These are phyloP conservation scores for Ornithoptera alexandrae DNA, from an alignment of 2,888 invertebrate genomes.

Conservation along the genomic window DNA sequence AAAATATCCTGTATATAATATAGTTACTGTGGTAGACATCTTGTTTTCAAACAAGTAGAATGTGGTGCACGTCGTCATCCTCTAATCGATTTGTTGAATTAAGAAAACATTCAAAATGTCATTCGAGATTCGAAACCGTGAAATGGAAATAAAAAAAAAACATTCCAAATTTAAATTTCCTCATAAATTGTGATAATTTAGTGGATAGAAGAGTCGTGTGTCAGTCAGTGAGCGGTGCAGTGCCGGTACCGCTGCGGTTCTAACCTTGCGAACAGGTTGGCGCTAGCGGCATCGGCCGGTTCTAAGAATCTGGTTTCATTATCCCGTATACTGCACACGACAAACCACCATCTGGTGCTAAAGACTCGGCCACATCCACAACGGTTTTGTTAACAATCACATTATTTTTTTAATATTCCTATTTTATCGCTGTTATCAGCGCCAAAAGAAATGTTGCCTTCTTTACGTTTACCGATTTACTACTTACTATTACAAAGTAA, in stretches of 20 bases:
- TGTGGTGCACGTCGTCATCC: too few relatives aligned
- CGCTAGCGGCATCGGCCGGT: slow-evolving; percentile 33
- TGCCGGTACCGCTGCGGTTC: slow-evolving; percentile 7
- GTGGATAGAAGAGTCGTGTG: not conserved
- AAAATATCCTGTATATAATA: too few relatives aligned
- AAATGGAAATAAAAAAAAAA: not conserved
- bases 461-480: too few relatives aligned
- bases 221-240: not conserved
- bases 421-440: not conserved
- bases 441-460: too few relatives aligned
- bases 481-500: too few relatives aligned
- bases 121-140: too few relatives aligned
- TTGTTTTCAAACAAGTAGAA: too few relatives aligned
- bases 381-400: not conserved
- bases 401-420: not conserved
- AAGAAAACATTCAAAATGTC: too few relatives aligned
- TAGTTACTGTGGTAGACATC: too few relatives aligned
- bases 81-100: too few relatives aligned
- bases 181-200: not conserved
- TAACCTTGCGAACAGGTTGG: slow-evolving; percentile 31
- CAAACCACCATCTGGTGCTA: slow-evolving; percentile 29
- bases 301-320: slow-evolving; percentile 34
- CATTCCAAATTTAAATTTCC: too few relatives aligned
- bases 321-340: slow-evolving; percentile 16
- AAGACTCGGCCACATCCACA: slow-evolving; percentile 17